Conservation (phyloP, 2,888 invertebrate species). For the Acronicta psi region DNA sequence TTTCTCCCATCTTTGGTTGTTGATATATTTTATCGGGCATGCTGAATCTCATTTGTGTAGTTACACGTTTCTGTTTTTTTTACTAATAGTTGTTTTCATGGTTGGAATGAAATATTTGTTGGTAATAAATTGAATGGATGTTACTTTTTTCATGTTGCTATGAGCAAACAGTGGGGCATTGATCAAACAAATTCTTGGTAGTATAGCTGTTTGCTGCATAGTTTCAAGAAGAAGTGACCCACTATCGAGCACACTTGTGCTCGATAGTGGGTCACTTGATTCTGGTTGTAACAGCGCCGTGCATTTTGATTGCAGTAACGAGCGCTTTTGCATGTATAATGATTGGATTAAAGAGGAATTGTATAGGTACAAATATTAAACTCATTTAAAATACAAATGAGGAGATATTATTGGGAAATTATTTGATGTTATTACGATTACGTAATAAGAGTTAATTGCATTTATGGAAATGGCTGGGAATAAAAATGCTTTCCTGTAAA, state of each 20-base stretch:
- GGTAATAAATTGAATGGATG: conserved; percentile 10
- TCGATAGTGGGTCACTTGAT: conserved; percentile 31
- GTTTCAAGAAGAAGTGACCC: conserved; percentile 71
- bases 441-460: background rate
- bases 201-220: conserved; percentile 63
- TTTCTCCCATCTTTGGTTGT: conserved; percentile 45
- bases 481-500: too few species aligned
- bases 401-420: background rate
- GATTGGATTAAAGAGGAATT: conserved; percentile 18
- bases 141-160: conserved; percentile 16
- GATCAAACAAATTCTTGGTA: conserved; percentile 52
- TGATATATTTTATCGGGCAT: conserved; percentile 45
- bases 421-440: background rate
- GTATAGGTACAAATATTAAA: conserved; percentile 19
- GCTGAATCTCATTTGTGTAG: conserved; percentile 45
- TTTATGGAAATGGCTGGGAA: background rate
- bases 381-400: conserved; percentile 15
- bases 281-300: conserved; percentile 34
- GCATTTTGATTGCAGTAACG: conserved; percentile 37
- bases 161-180: conserved; percentile 39
- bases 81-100: conserved; percentile 17
- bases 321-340: conserved; percentile 36
- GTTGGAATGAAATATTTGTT: conserved; percentile 12
- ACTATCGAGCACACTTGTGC: conserved; percentile 51
- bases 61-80: conserved; percentile 26